Evolutionary conservation across 2,888 invertebrate genomes (phyloP).

Genomic region (Agonopterix heracliana): DNA sequence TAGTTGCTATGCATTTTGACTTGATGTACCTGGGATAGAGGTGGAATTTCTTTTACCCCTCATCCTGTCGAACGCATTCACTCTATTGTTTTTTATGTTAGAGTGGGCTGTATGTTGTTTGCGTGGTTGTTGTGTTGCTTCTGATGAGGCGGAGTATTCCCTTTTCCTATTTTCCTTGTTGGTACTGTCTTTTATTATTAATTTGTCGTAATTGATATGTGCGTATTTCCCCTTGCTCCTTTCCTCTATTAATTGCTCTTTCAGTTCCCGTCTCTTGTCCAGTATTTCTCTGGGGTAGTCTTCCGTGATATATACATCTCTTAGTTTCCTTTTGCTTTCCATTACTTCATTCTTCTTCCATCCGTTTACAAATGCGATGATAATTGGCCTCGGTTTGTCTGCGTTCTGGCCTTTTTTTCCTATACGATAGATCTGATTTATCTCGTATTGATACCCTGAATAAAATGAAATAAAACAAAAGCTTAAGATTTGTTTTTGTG

Average conservation of each 20-base stretch:
- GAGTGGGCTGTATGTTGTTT: too few species aligned
- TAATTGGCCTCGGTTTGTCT: too few species aligned
- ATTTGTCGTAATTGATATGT: not conserved
- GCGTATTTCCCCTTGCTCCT: not conserved
- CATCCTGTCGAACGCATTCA: too few species aligned
- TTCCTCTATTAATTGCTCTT: not conserved
- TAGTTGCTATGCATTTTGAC: too few species aligned
- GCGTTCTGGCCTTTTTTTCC: too few species aligned
- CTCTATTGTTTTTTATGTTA: not conserved
- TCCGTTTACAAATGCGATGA: too few species aligned
- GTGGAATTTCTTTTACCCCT: not conserved
- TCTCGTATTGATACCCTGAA: too few species aligned
- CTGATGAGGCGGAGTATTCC: not conserved
- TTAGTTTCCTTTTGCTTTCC: not conserved
- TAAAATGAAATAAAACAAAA: too few species aligned
- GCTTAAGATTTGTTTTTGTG: too few species aligned
- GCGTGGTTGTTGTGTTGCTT: too few species aligned
- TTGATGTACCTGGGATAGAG: too few species aligned
- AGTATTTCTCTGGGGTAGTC: not conserved
- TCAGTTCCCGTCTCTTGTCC: not conserved
- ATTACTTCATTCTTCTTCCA: not conserved
- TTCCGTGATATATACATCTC: not conserved
- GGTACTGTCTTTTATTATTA: slow-evolving; percentile 2
- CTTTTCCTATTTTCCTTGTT: not conserved
- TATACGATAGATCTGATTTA: too few species aligned